Percentiles rank a stretch among this genome's conserved stretches.
These are phyloP conservation scores for Stegostoma tigrinum DNA, from an alignment of 2,113 vertebrate species.

Conservation along the genomic window DNA sequence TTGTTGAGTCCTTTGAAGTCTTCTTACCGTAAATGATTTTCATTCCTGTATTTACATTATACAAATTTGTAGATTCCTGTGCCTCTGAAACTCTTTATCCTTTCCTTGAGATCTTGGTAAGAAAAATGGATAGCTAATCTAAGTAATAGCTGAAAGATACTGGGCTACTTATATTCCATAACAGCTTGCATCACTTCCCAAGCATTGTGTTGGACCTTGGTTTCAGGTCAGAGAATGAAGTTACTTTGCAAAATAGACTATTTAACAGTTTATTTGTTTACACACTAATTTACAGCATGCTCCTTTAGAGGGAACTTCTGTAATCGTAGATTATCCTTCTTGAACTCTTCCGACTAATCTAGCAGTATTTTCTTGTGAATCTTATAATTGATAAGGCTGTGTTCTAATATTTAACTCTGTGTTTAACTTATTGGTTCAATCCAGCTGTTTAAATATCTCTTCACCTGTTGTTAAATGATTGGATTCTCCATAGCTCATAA, in stretches of 20 bases:
- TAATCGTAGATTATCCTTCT: not conserved
- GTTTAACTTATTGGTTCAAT: not conserved
- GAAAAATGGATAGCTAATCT: not conserved
- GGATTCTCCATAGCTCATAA: not conserved
- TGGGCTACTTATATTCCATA: not conserved
- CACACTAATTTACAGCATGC: not conserved
- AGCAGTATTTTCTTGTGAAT: not conserved
- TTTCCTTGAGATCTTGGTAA: constrained; percentile 9
- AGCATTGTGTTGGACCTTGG: not conserved
- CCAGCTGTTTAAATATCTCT: not conserved
- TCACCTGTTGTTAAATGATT: constrained; percentile 10
- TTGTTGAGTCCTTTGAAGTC: not conserved
- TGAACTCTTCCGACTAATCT: not conserved
- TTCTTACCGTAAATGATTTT: not conserved
- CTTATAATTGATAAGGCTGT: not conserved
- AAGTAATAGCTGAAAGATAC: not conserved
- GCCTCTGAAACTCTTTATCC: not conserved
- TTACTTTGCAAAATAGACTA: not conserved
- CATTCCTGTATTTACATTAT: not conserved
- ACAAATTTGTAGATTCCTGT: not conserved
- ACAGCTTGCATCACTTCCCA: not conserved
- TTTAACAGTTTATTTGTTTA: not conserved
- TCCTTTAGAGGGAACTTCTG: not conserved
- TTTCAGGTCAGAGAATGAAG: not conserved
- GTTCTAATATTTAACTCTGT: not conserved